Percentiles rank a stretch among this genome's conserved stretches.
Conservation (phyloP, 2,888 invertebrate species). For the Chaitophorus viminalis region DNA sequence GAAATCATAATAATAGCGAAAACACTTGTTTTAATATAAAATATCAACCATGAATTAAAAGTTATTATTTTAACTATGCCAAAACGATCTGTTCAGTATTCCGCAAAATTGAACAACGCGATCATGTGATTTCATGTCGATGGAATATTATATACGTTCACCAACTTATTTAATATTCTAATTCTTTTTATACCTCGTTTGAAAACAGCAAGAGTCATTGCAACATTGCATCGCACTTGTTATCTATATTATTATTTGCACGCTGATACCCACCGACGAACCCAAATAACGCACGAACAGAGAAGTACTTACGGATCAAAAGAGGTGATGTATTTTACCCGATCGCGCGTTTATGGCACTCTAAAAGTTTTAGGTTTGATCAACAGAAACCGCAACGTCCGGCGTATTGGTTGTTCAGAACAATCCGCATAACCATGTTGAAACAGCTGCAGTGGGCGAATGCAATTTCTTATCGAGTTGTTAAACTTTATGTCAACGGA, state of each 20-base stretch:
- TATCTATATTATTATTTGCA: background rate
- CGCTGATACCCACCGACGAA: background rate
- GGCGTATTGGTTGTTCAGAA: background rate
- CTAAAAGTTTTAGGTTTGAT: conserved; percentile 27
- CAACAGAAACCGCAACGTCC: conserved; percentile 29
- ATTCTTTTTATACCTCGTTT: background rate
- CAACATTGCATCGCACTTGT: background rate
- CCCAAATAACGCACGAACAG: background rate
- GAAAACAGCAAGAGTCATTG: background rate
- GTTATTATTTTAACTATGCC: no score
- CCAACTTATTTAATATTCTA: no score
- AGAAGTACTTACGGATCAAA: background rate
- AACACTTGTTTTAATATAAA: no score
- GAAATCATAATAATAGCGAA: no score
- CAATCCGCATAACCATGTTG: background rate
- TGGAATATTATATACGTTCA: background rate
- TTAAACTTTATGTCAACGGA: background rate
- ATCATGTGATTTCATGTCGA: background rate
- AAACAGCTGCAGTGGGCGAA: background rate
- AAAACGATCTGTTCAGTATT: no score
- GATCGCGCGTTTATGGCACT: background rate
- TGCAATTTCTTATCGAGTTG: conserved; percentile 17
- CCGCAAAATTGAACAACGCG: no score
- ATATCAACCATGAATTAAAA: no score
- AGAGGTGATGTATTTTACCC: background rate